Evolutionary conservation across 2,797 vertebrate genomes (phyloP).

Genomic region (Lycodopsis pacificus): DNA sequence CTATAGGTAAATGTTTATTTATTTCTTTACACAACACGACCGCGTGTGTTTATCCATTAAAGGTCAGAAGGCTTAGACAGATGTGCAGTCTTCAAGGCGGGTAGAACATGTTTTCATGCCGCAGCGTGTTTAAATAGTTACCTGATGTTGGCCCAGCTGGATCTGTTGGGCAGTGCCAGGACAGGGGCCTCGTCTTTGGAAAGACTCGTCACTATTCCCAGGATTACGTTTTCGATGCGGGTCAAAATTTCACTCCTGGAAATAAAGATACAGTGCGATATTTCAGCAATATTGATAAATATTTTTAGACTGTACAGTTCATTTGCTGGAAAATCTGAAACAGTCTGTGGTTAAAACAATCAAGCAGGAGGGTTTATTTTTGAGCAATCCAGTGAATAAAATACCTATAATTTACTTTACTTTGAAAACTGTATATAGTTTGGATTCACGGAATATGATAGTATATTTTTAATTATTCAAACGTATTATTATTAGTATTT

Average conservation of each 20-base stretch:
- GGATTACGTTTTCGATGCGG: conserved; percentile 90
- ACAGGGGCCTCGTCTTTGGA: conserved; percentile 89
- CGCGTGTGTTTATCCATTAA: conserved; percentile 53
- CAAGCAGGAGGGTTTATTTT: background rate
- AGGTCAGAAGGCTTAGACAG: conserved; percentile 34
- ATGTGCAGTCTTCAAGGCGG: conserved; percentile 28
- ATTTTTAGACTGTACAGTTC: background rate
- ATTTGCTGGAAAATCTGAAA: background rate
- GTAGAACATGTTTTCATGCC: conserved; percentile 1
- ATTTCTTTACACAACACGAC: conserved; percentile 51
- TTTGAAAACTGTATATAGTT: background rate
- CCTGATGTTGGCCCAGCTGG: conserved; percentile 91
- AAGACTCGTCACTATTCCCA: conserved; percentile 85
- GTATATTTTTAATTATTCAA: background rate
- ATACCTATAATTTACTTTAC: background rate
- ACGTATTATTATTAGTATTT: background rate
- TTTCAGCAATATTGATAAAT: background rate
- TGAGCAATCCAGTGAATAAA: background rate
- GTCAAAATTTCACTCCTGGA: conserved; percentile 87
- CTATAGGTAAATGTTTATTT: conserved; percentile 54
- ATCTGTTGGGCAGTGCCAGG: conserved; percentile 87
- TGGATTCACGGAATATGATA: background rate
- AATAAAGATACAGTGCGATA: background rate
- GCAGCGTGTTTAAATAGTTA: conserved; percentile 63
- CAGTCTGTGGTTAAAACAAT: background rate